Conservation (phyloP, 2,797 vertebrate species). For the Clarias pachynema region DNA sequence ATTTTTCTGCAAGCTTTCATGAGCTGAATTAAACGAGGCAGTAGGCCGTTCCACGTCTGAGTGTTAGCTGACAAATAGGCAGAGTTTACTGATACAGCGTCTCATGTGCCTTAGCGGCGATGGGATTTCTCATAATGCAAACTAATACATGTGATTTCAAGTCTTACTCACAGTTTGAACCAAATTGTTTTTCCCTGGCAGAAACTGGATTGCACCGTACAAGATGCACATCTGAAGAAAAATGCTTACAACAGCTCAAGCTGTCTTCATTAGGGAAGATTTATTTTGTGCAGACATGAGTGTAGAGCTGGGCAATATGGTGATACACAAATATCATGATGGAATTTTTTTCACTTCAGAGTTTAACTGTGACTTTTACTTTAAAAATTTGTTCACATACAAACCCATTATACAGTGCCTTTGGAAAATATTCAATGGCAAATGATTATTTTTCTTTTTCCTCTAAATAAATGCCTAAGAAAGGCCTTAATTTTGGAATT, state of each 20-base stretch:
- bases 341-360: background rate
- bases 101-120: background rate
- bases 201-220: background rate
- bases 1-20: slow-evolving; percentile 1
- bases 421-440: background rate
- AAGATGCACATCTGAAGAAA: background rate
- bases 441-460: background rate
- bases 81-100: background rate
- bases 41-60: background rate
- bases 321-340: background rate
- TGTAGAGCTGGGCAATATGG: background rate
- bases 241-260: background rate
- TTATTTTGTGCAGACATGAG: background rate
- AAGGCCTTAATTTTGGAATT: background rate
- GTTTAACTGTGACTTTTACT: background rate
- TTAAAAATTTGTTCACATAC: background rate
- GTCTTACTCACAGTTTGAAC: background rate
- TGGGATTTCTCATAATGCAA: background rate
- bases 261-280: background rate
- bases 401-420: background rate
- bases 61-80: background rate
- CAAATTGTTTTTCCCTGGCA: background rate
- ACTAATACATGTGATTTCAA: background rate
- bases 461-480: background rate
- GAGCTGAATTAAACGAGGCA: background rate